These are phyloP conservation scores for Leuctra nigra DNA, from an alignment of 2,888 invertebrate genomes.

Conservation along the genomic window DNA sequence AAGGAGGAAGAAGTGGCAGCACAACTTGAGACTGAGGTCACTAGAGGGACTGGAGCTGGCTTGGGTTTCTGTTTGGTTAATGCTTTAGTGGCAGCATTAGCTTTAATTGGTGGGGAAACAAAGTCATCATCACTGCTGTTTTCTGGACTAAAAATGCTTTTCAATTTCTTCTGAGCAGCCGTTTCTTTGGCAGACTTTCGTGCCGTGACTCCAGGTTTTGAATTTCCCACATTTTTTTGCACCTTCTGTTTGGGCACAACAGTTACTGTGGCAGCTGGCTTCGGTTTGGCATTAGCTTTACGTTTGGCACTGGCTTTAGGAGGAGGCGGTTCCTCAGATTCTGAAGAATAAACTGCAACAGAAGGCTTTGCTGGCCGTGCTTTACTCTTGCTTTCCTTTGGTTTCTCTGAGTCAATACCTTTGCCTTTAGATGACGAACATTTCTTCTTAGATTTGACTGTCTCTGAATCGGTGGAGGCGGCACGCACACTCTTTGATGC, in stretches of 20 bases:
- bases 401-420: slow-evolving; percentile 33
- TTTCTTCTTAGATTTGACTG: slow-evolving; percentile 30
- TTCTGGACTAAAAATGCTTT: slow-evolving; percentile 77
- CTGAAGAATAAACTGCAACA: slow-evolving; percentile 49
- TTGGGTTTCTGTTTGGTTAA: slow-evolving; percentile 35
- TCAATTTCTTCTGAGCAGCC: slow-evolving; percentile 39
- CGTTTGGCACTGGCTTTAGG: slow-evolving; percentile 42
- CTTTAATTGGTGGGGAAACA: slow-evolving; percentile 36
- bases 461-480: slow-evolving; percentile 32
- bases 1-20: slow-evolving; percentile 4
- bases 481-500: slow-evolving; percentile 31
- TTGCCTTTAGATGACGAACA: slow-evolving; percentile 18
- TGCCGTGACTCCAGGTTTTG: slow-evolving; percentile 33
- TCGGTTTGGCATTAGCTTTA: slow-evolving; percentile 53
- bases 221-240: slow-evolving; percentile 34
- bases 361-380: slow-evolving; percentile 37
- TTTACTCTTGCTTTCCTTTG: slow-evolving; percentile 30
- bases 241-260: slow-evolving; percentile 46
- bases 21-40: slow-evolving; percentile 8
- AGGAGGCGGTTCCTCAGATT: slow-evolving; percentile 47
- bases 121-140: slow-evolving; percentile 56
- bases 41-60: slow-evolving; percentile 20
- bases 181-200: slow-evolving; percentile 33
- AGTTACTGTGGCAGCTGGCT: slow-evolving; percentile 53
- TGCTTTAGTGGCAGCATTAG: slow-evolving; percentile 34